Conservation (phyloP, 2,888 invertebrate genomes). For the Plusia festucae region DNA sequence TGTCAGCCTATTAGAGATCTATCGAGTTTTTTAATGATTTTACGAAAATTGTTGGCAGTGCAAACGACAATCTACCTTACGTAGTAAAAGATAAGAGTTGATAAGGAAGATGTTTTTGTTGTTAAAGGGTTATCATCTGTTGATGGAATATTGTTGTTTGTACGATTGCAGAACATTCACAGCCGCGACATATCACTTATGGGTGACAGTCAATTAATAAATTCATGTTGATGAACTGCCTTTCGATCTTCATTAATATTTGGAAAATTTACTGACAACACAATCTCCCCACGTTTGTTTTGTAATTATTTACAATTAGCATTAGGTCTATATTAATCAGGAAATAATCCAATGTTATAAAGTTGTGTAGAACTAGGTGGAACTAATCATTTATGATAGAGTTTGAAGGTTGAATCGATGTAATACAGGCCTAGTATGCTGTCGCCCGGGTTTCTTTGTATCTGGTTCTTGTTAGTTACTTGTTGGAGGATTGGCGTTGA, state of each 20-base stretch:
- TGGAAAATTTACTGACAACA: constrained; percentile 73
- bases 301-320: constrained; percentile 79
- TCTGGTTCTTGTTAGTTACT: constrained; percentile 36
- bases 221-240: constrained; percentile 66
- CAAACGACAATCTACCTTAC: constrained; percentile 26
- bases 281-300: constrained; percentile 72
- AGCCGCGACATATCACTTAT: constrained; percentile 83
- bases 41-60: constrained; percentile 31
- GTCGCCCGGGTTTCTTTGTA: constrained; percentile 58
- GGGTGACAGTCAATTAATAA: constrained; percentile 83
- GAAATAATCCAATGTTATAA: constrained; percentile 80
- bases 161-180: constrained; percentile 35
- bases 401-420: constrained; percentile 64
- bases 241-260: constrained; percentile 42
- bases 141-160: constrained; percentile 33
- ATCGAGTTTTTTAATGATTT: constrained; percentile 36
- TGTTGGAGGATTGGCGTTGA: constrained; percentile 30
- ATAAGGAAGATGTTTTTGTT: constrained; percentile 6
- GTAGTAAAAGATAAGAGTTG: constrained; percentile 6
- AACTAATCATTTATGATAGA: constrained; percentile 72
- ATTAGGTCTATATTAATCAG: constrained; percentile 77
- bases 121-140: constrained; percentile 16
- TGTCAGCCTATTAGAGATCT: constrained; percentile 71
- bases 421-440: constrained; percentile 80
- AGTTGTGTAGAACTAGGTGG: constrained; percentile 83